These are phyloP conservation scores for Epizoanthus rinbou DNA, from an alignment of 92 coral and sea anemone genomes.

Conservation along the genomic window DNA sequence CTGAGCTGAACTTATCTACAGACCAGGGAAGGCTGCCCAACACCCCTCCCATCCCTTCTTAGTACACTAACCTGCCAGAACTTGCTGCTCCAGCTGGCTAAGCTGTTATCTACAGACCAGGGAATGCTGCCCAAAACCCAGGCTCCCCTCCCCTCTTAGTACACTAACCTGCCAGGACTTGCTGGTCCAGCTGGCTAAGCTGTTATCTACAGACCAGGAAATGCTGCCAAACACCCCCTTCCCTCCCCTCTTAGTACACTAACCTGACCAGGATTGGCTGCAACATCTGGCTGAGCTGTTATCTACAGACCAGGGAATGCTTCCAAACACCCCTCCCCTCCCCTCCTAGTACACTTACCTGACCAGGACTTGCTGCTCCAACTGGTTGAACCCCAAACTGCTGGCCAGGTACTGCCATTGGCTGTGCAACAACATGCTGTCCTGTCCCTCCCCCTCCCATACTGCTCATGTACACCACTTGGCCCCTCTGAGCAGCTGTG, in stretches of 20 bases:
- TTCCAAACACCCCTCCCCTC: background rate
- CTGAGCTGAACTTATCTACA: no score
- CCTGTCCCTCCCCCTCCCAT: constrained; percentile 4
- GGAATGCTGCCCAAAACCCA: no score
- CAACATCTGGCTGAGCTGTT: no score
- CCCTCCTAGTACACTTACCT: background rate
- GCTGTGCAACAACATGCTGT: constrained; percentile 37
- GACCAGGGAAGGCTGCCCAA: no score
- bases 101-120: no score
- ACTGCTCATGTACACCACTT: constrained; percentile 22
- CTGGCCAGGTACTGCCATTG: constrained; percentile 34
- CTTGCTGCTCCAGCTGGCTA: no score
- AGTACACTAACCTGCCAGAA: no score
- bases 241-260: background rate
- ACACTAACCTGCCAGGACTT: background rate
- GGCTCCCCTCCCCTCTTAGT: background rate
- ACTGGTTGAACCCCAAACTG: background rate
- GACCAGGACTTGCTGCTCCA: background rate
- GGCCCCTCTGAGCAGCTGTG: constrained; percentile 5
- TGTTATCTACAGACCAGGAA: no score
- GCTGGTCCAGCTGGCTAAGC: no score
- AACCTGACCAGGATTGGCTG: no score
- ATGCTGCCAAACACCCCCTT: background rate
- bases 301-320: no score
- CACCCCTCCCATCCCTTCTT: background rate